Base-by-base conservation (phyloP, 64 coral and sea anemone species). In the Exaiptasia diaphana region DNA sequence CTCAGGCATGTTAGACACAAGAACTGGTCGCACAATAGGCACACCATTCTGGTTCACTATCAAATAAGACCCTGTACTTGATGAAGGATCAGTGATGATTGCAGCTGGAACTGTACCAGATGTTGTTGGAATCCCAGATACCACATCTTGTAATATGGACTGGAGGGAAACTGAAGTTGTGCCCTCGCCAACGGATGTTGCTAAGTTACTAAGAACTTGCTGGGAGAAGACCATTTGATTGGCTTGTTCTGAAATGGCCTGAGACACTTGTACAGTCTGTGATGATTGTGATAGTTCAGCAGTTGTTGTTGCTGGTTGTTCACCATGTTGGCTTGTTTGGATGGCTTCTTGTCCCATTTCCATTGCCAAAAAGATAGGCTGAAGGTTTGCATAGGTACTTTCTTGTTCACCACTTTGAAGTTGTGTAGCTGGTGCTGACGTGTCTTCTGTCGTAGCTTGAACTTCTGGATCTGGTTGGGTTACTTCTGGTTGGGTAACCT, bases 31-130 rank as follows among this genome's bases (percentile, higher is more conserved):
- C 0, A 95, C 91, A 48, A 95, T 95, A 3, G 91, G 91, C 4
- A 95, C 86, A 46, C 91, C 91, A 85, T 95, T 95, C 59, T 95
- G 91, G 58, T 95, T 95, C 20, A 95, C 91, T 67, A 95, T 95
- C 53, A 95, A 76, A 40, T 88, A 95, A 12, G 91, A 95, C 11
- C 91, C 91, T 79, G 79, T 95, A 38, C 91, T 83, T n/a, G 91
- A 95, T 36, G 65, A 87, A 42, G 91, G 91, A 45, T 95, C 91
- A 71, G 91, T 95, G 43, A 95, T 95, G 33, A 95, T 95, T 42
- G 91, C 91, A 0, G 91, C 91, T 27, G 91, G 91, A 3, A 95
- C 91, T 36, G 91, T 85, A 5, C 91, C 91, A 29, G 91, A 53
- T 21, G 83, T 83, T 25, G 86, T 95, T 58, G 88, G 91, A 36